Conservation (phyloP, 2,113 vertebrate genomes). For the Porphyrio hochstetteri region DNA sequence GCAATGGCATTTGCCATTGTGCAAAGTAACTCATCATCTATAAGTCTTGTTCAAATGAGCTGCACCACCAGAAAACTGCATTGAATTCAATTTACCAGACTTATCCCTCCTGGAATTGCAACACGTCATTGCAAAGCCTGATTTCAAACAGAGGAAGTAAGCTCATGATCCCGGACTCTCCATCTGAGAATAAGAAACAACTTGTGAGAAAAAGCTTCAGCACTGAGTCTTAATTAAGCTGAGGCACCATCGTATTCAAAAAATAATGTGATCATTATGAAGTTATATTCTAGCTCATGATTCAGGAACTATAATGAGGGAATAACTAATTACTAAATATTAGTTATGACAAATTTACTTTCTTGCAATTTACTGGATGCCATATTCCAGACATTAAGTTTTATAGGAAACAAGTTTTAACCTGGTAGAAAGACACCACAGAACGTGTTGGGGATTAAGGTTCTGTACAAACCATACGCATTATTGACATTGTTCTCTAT, state of each 20-base stretch:
- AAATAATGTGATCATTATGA: background rate
- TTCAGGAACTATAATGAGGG: background rate
- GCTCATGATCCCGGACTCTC: background rate
- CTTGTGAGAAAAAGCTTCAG: background rate
- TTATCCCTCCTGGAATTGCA: background rate
- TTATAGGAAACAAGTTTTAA: slow-evolving; percentile 4
- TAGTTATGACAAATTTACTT: slow-evolving; percentile 5
- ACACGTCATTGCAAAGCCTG: background rate
- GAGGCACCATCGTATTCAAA: background rate
- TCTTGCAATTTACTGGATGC: background rate
- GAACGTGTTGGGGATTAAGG: background rate
- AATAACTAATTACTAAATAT: slow-evolving; percentile 38
- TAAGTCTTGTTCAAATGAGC: background rate
- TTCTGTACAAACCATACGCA: background rate
- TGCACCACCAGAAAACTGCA: background rate
- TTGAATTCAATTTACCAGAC: background rate
- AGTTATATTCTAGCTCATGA: background rate
- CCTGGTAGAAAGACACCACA: background rate
- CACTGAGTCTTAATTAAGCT: background rate
- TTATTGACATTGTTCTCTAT: background rate
- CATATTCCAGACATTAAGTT: background rate
- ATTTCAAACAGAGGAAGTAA: background rate
- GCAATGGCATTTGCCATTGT: background rate
- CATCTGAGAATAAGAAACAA: background rate
- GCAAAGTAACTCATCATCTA: background rate